Percentiles rank a stretch among this genome's conserved stretches.
Conservation (phyloP, 1,140 invertebrate species). For the Panagrolaimus sp. region DNA sequence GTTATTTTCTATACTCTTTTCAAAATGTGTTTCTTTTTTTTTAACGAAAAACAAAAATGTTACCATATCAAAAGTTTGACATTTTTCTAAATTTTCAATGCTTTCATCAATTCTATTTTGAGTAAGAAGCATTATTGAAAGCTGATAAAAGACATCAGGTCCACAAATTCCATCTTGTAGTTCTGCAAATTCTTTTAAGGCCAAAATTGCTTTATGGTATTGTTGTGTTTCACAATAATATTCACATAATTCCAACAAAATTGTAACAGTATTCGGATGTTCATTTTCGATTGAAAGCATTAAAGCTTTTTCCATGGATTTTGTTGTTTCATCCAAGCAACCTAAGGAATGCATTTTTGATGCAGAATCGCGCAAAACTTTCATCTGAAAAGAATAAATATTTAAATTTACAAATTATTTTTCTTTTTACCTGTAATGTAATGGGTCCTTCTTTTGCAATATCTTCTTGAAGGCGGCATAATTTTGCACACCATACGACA, state of each 20-base stretch:
- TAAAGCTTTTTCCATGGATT: slow-evolving; percentile 5
- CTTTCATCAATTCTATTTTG: slow-evolving; percentile 5
- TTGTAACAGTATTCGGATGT: slow-evolving; percentile 9
- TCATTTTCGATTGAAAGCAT: slow-evolving; percentile 5
- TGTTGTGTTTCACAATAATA: slow-evolving; percentile 2
- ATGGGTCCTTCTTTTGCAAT: slow-evolving; percentile 17
- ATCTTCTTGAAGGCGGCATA: slow-evolving; percentile 17
- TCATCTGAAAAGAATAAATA: neutral
- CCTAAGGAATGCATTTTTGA: slow-evolving; percentile 18
- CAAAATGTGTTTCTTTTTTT: too few relatives aligned
- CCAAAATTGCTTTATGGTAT: slow-evolving; percentile 11
- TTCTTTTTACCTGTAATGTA: slow-evolving; percentile 11
- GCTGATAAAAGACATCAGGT: slow-evolving; percentile 11
- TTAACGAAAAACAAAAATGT: neutral
- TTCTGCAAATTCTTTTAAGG: slow-evolving; percentile 6
- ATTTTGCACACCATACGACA: slow-evolving; percentile 15
- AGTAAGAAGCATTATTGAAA: neutral
- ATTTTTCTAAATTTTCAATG: slow-evolving; percentile 10
- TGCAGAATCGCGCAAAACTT: slow-evolving; percentile 6
- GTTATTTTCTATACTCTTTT: neutral
- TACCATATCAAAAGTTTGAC: slow-evolving; percentile 5
- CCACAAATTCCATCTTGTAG: slow-evolving; percentile 13
- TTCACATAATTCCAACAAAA: slow-evolving; percentile 3
- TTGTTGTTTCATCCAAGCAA: slow-evolving; percentile 14
- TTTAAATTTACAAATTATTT: slow-evolving; percentile 15